These are phyloP conservation scores for Manis pentadactyla DNA, from an alignment of 2,797 vertebrate species.

Conservation along the genomic window DNA sequence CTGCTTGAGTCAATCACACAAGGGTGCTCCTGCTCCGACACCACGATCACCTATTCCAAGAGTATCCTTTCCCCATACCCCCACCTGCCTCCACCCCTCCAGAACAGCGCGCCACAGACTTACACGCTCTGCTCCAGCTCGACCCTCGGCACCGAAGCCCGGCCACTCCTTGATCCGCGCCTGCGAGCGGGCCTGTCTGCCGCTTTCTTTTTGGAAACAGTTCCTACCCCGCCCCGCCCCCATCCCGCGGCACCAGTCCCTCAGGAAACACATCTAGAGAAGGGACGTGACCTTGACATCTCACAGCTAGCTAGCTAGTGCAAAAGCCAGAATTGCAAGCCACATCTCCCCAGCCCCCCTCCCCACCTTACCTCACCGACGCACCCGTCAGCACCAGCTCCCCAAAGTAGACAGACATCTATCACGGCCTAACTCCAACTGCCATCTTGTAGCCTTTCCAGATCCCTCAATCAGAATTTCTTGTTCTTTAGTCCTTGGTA, in stretches of 20 bases:
- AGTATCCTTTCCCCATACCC: background rate
- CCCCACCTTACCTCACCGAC: background rate
- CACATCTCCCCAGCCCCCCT: background rate
- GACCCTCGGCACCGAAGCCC: background rate
- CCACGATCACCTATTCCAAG: background rate
- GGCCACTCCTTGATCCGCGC: background rate
- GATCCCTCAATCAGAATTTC: background rate
- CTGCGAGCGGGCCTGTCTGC: rapidly evolving
- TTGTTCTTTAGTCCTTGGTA: background rate
- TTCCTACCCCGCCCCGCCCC: background rate
- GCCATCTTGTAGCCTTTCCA: background rate
- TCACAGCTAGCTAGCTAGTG: background rate
- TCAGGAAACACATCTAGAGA: background rate
- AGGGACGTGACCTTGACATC: background rate
- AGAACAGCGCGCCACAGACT: background rate
- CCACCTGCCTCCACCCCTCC: no score
- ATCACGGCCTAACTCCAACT: background rate
- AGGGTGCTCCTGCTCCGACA: background rate
- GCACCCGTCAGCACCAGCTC: background rate
- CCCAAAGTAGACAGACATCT: background rate
- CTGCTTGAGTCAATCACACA: rapidly evolving
- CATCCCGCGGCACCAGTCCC: background rate
- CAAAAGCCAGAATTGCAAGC: background rate
- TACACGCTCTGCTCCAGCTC: background rate
- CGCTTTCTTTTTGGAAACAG: background rate